Base-by-base conservation (phyloP, 1,140 invertebrate species). In the Oncopodura yosiiana region DNA sequence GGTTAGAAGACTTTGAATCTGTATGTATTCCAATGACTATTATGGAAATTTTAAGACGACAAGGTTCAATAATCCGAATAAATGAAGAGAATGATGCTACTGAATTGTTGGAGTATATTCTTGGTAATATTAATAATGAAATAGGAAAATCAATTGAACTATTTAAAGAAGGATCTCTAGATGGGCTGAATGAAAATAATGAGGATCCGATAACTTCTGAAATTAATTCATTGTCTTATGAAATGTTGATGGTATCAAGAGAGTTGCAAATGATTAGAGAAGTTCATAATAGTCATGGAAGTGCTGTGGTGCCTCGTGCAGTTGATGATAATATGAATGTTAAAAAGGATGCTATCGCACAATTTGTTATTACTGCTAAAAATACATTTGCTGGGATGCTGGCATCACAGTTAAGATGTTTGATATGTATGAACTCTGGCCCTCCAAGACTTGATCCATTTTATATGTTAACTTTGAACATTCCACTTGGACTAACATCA, bases 381-480 rank as follows among this genome's bases (percentile, higher is more conserved):
- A 45, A 38, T 12, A 34, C 58, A 9, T 60, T 52, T 30, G 21
- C 27, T 23, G 58, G 58, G 0, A n/a, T 30, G 0, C 39, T 49
- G 18, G 58, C 44, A 12, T 45, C 53, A 0, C 16, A 37, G 29
- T 21, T 60, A 11, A 19, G 48, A 39, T 60, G 58, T 36, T 4
- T 56, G 14, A 24, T 36, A 16, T 60, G 58, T 36, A 24, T 50
- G 19, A 46, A 14, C 11, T 46, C n/a, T 14, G 9, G 27, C 27
- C 24, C 5, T 46, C 18, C 26, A 24, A 45, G 16, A n/a, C 91
- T 90, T 68, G 89, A 94, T 67, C 87, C 87, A 66, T 88, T 92
- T 66, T 87, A 93, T 69, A 88, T 84, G 66, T 74, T 94, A 18
- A 88, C 87, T 0, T 69, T 94, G 19, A 77, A 77, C 44, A 67